These are phyloP conservation scores for Rhinogobio ventralis DNA, from an alignment of 2,797 vertebrate genomes.

Conservation along the genomic window DNA sequence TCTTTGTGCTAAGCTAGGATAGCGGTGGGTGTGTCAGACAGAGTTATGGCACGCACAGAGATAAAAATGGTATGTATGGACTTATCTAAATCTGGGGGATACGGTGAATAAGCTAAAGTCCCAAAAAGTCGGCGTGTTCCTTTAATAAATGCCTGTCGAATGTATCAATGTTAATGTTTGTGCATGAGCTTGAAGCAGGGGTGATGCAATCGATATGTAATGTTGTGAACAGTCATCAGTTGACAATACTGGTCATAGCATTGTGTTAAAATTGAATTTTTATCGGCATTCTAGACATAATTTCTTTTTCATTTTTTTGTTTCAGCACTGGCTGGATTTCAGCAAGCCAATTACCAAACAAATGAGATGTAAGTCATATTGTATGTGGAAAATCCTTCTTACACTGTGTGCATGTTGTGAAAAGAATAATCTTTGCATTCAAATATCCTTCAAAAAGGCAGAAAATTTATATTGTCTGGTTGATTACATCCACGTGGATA, in stretches of 20 bases:
- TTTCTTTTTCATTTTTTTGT: conserved; percentile 47
- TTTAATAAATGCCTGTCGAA: background rate
- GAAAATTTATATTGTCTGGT: background rate
- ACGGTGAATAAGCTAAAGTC: no score
- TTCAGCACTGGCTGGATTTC: conserved; percentile 96
- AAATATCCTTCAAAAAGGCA: background rate
- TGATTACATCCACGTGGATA: background rate
- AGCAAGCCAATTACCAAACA: conserved; percentile 95
- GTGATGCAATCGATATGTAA: conserved; percentile 27
- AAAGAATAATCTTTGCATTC: background rate
- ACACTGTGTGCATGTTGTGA: background rate
- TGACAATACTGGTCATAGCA: background rate
- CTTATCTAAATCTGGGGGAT: no score
- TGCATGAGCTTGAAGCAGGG: conserved; percentile 15
- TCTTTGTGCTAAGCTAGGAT: no score
- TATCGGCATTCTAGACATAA: background rate
- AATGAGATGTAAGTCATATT: conserved; percentile 90
- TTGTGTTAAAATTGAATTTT: conserved; percentile 6
- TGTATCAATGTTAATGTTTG: background rate
- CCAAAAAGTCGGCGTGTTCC: no score
- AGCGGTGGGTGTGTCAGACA: no score
- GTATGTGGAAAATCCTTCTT: conserved; percentile 11
- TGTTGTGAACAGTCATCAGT: background rate
- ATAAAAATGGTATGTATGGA: no score
- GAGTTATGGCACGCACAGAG: no score